Base-by-base conservation (phyloP, 1,140 invertebrate genomes). In the Alviniconcha marisindica region DNA sequence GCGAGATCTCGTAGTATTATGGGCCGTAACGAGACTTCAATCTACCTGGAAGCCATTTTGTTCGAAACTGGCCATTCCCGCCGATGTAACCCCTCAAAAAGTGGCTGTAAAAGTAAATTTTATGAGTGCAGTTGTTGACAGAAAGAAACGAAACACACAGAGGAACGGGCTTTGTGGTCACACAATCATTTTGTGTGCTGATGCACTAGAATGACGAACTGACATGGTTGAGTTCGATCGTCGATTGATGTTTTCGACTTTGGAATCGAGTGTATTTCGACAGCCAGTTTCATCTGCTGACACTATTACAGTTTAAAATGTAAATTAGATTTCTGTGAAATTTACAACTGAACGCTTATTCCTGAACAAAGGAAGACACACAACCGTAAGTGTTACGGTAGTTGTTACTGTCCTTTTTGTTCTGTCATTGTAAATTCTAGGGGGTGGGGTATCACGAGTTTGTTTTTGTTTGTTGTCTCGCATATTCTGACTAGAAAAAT, bases 1-100 rank as follows among this genome's bases (percentile, higher is more conserved):
- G 78, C 78, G 78, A 80, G 78, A 80, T 80, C 78, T 80, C 78
- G 60, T 63, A 80, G 56, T 66, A 80, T 80, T 80, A 80, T 80
- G 78, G 78, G 78, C 78, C 56, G 60, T 66, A 66, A 24, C 78
- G 78, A 80, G 78, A 80, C 12, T 54, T 48, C n/a, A 51, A 44
- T 36, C 54, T 44, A 60, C 28, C n/a, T 80, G 78, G 78, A 63
- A 66, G 78, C 78, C 78, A 80, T 80, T 80, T 44, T 69, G 73
- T 51, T 28, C 24, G 73, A 76, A 76, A 51, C 21, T n/a, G 60
- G 60, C 60, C 24, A 63, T 63, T 63, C 60, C 60, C 60, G 60
- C 60, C 60, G 60, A 63, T 63, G 60, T 63, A 63, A 63, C 5
- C 60, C 60, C n/a, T 14, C 5, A 63, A 63, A 31, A 63, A 63